Evolutionary conservation across 2,797 vertebrate species (phyloP).

Genomic region (Hylomyscus alleni): DNA sequence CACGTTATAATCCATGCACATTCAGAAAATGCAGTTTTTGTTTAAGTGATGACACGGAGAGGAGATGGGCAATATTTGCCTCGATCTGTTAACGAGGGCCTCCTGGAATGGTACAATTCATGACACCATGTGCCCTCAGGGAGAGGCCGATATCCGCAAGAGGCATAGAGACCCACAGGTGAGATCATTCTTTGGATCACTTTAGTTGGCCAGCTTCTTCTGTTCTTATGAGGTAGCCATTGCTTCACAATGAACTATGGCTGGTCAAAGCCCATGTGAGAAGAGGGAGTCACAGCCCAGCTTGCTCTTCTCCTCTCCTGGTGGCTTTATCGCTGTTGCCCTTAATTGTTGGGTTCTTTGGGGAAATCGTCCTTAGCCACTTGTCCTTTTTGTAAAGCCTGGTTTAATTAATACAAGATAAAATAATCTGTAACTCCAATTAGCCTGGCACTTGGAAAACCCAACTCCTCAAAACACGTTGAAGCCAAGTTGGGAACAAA

Average conservation of each 20-base stretch:
- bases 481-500: neutral
- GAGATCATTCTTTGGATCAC: neutral
- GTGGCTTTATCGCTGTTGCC: neutral
- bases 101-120: neutral
- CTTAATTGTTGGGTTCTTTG: neutral
- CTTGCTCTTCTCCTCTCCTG: neutral
- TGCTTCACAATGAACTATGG: neutral
- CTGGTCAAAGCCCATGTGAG: neutral
- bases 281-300: neutral
- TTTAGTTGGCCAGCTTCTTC: neutral
- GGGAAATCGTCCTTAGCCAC: neutral
- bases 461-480: neutral
- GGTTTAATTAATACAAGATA: slow-evolving; percentile 49
- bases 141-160: neutral
- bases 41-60: neutral
- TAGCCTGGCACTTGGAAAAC: neutral
- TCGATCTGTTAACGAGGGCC: neutral
- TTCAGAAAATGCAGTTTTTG: neutral
- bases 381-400: slow-evolving; percentile 40
- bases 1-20: neutral
- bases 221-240: neutral
- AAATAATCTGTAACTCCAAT: slow-evolving; percentile 27
- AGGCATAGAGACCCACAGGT: neutral
- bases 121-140: neutral
- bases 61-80: neutral